phyloP scores from a whole-genome alignment of 1,140 invertebrate species.

The Temnothorax longispinosus region DNA sequence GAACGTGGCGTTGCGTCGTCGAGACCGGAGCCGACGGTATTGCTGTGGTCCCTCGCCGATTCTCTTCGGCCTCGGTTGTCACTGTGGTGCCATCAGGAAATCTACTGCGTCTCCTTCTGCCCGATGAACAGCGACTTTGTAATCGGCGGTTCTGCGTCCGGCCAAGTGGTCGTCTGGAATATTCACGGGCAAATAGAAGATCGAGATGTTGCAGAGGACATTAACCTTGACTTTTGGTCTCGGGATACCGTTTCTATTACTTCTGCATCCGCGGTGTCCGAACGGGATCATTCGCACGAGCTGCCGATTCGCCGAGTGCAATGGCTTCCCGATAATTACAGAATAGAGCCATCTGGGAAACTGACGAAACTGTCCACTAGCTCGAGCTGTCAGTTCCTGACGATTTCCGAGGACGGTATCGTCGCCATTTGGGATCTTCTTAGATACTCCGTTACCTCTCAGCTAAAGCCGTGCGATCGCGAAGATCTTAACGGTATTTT shows the following conservation, averaged over 20 bases:
- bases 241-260: constrained; percentile 81
- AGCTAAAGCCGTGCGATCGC: background rate
- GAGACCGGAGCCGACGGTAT: constrained; percentile 72
- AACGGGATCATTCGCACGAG: constrained; percentile 87
- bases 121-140: constrained; percentile 89
- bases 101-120: constrained; percentile 89
- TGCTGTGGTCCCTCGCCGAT: constrained; percentile 90
- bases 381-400: constrained; percentile 87
- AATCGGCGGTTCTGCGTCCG: constrained; percentile 89
- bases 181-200: constrained; percentile 77
- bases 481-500: constrained; percentile 14
- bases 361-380: constrained; percentile 61
- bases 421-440: constrained; percentile 89
- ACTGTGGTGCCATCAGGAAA: constrained; percentile 88
- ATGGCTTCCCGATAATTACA: constrained; percentile 88
- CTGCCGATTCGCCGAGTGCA: constrained; percentile 87
- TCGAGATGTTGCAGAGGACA: background rate
- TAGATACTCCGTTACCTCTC: constrained; percentile 40
- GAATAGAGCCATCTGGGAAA: constrained; percentile 87
- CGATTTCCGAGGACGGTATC: constrained; percentile 88
- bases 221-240: background rate
- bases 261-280: constrained; percentile 87
- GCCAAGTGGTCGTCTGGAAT: constrained; percentile 90
- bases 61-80: constrained; percentile 89
- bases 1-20: background rate